Evolutionary conservation across 2,888 invertebrate genomes (phyloP), one percentile per base, ranked within the genome.

Genomic region (Drosophila prolongata): DNA sequence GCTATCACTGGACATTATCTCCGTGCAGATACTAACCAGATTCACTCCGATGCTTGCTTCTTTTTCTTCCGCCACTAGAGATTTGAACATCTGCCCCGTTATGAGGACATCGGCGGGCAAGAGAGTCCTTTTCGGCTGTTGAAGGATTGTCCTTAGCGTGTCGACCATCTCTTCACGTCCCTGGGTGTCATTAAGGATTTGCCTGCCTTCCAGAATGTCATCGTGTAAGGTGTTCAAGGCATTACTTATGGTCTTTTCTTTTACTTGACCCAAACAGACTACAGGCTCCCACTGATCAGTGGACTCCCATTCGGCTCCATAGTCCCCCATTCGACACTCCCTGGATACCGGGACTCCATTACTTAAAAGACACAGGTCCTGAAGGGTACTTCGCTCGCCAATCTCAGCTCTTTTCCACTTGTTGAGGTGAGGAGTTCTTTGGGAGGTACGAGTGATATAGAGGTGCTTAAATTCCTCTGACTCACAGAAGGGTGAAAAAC

Each of bases 31-130:
- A 53, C 89, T 81, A 27, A 92, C 60, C 58, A 92, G 61, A 59
- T 91, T 85, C 2, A 66, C 52, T 30, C 89, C 78, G 2, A 91
- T 34, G 1, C 80, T 78, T 0, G 62, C 61, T 35, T 89, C 90
- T 30, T 61, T 73, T 0, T 61, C 73, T 13, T 79, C 70, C 0
- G 77, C 69, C 19, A 87, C 64, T 4, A 90, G 71, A 4, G 67
- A 65, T 14, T 77, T 76, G 13, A 92, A 75, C 19, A 92, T 88
- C 57, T 88, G 77, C 1, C 89, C 93, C 19, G 94, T 90, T 62
- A 94, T 93, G 83, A 94, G 94, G 49, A 95, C 92, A 90, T 95
- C 95, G 6, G 94, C 94, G 1, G 95, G 94, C 68, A 94, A 93
- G 2, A 94, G 89, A 3, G 78, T 80, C 9, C 75, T 76, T 4